Evolutionary conservation across 2,113 vertebrate genomes (phyloP), one percentile per base, ranked within the genome.

Genomic region (Sinocyclocheilus rhinocerous): DNA sequence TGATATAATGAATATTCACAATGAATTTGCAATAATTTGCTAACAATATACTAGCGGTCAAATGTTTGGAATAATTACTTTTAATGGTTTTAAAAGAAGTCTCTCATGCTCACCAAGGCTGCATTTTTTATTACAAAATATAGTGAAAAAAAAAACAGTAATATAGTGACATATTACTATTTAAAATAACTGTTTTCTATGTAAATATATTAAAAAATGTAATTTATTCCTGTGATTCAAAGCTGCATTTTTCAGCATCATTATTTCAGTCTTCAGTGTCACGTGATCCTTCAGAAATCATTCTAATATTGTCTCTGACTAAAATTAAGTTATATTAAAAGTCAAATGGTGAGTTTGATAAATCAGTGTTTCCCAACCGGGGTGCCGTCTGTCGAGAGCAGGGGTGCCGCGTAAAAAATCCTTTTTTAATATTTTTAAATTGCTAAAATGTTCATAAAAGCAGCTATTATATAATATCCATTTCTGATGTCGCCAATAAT

Each of bases 1-100:
- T 48, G 76, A 78, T 29, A n/a, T 55, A 52, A 76, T 65, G 8
- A n/a, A 80, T 18, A 59, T 63, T 86, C 29, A 81, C 36, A 72
- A 72, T 72, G 7, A 8, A 72, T 72, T 20, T 70, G 29, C 4
- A 36, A 18, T 36, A 29, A 70, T 70, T 29, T 29, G 11, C 29
- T 36, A 11, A 12, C 57, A n/a, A n/a, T n/a, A n/a, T 61, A 4
- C 57, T 22, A 10, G 7, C 18, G 18, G 55, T 22, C 7, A 59
- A 59, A 59, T 0, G 22, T 59, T 59, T 59, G 6, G 0, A 22
- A 59, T 59, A 59, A 59, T 22, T 22, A 59, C 57, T 59, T 22
- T 59, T 8, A 18, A 55, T 55, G 52, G 10, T 61, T 61, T n/a
- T n/a, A n/a, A n/a, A 59, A 59, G 20, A 59, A 59, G 20, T 61